Conservation (phyloP, 2,797 vertebrate species). For the Dallia pectoralis region DNA sequence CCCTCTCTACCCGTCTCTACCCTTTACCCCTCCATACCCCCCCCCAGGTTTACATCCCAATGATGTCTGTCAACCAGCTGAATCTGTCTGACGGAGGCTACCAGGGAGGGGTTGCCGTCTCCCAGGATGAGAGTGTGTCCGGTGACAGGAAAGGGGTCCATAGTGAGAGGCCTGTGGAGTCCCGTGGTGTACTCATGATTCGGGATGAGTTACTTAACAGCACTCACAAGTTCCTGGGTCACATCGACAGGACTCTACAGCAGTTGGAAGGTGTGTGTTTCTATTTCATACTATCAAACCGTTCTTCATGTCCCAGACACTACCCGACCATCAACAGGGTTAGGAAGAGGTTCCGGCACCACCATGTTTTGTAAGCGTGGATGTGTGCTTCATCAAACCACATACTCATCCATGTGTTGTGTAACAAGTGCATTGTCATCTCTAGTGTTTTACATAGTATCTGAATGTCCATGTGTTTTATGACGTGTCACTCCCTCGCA, state of each 20-base stretch:
- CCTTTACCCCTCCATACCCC: background rate
- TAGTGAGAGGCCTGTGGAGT: slow-evolving; percentile 22
- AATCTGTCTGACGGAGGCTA: slow-evolving; percentile 43
- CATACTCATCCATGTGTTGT: background rate
- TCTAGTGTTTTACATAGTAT: background rate
- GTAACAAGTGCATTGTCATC: background rate
- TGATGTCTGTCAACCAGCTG: slow-evolving; percentile 71
- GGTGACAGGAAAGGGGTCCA: slow-evolving; percentile 2
- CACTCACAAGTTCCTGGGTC: slow-evolving; percentile 72
- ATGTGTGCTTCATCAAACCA: no score
- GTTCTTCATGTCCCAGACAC: background rate
- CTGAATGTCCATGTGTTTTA: background rate
- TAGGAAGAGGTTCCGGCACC: background rate
- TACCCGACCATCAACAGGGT: background rate
- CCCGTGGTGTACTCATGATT: slow-evolving; percentile 40
- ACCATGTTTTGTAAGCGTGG: background rate
- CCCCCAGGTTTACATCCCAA: slow-evolving; percentile 74
- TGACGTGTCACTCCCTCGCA: slow-evolving; percentile 43
- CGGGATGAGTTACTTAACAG: slow-evolving; percentile 79
- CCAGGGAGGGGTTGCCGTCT: slow-evolving; percentile 25
- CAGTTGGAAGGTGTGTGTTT: slow-evolving; percentile 70
- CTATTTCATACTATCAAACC: background rate
- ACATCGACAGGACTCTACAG: slow-evolving; percentile 72
- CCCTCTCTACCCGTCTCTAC: background rate
- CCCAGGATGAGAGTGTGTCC: slow-evolving; percentile 3